Percentiles rank a stretch among this genome's conserved stretches.
Evolutionary conservation across 2,113 vertebrate species (phyloP).

Genomic region (Gymnogyps californianus): DNA sequence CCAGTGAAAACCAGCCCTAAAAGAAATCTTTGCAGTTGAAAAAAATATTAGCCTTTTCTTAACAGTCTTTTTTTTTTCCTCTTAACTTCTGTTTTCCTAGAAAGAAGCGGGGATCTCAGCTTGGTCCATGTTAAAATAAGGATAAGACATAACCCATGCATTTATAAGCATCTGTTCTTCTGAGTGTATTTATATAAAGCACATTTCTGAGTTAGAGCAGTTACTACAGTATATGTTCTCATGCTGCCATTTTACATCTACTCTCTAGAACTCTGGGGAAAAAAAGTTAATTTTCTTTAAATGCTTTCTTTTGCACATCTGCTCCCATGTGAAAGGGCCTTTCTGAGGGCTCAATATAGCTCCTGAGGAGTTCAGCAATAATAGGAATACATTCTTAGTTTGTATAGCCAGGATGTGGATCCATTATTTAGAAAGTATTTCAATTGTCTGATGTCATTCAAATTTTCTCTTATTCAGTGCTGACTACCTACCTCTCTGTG

Average conservation of each 20-base stretch:
- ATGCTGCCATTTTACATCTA: slow-evolving; percentile 17
- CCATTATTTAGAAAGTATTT: slow-evolving; percentile 57
- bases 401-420: slow-evolving; percentile 29
- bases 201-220: not conserved
- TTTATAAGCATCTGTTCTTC: not conserved
- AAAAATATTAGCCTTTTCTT: not conserved
- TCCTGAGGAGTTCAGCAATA: slow-evolving; percentile 29
- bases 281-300: slow-evolving; percentile 27
- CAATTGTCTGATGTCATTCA: slow-evolving; percentile 59
- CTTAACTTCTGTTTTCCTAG: not conserved
- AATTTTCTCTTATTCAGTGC: slow-evolving; percentile 49
- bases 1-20: not conserved
- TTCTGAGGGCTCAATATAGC: not conserved
- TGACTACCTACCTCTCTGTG: slow-evolving; percentile 1
- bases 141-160: not conserved
- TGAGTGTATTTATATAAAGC: not conserved
- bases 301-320: not conserved
- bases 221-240: not conserved
- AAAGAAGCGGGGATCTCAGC: not conserved
- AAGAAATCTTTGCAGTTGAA: not conserved
- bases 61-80: fast-evolving
- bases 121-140: not conserved
- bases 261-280: not conserved
- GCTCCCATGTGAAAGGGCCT: not conserved
- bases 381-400: slow-evolving; percentile 13